phyloP scores from a whole-genome alignment of 2,888 invertebrate genomes.

The Drosophila rellima region DNA sequence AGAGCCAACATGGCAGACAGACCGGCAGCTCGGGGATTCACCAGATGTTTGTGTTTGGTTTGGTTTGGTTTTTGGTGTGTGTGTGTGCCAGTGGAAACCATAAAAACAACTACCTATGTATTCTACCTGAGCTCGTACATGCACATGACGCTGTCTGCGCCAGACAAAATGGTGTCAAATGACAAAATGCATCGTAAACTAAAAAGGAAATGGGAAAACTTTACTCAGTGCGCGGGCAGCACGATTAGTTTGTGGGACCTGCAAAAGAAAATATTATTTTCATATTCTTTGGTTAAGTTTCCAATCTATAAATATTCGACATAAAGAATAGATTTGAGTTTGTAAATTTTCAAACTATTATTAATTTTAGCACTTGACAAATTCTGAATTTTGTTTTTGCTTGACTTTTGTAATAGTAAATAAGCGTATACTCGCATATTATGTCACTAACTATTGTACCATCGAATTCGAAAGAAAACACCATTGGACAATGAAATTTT shows the following conservation, averaged over 20 bases:
- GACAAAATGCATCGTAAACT: slow-evolving; percentile 73
- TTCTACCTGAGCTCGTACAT: slow-evolving; percentile 27
- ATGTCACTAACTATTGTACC: slow-evolving; percentile 25
- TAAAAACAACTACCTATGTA: slow-evolving; percentile 60
- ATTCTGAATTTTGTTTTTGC: background rate
- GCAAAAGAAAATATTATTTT: slow-evolving; percentile 3
- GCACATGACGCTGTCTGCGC: slow-evolving; percentile 44
- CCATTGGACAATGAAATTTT: slow-evolving; percentile 56
- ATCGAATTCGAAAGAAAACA: slow-evolving; percentile 16
- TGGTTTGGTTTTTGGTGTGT: slow-evolving; percentile 43
- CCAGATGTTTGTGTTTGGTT: slow-evolving; percentile 59
- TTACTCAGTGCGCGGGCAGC: slow-evolving; percentile 44
- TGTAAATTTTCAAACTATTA: no score
- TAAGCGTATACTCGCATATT: background rate
- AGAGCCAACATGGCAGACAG: slow-evolving; percentile 53
- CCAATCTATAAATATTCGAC: no score
- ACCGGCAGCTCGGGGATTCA: slow-evolving; percentile 14
- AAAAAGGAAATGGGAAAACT: slow-evolving; percentile 51
- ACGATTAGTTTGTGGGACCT: slow-evolving; percentile 23
- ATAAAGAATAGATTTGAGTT: no score
- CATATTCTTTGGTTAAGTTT: no score
- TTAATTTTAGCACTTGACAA: background rate
- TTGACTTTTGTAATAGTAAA: slow-evolving; percentile 2
- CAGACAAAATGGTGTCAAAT: slow-evolving; percentile 79
- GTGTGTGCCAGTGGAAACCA: slow-evolving; percentile 63